Conservation (phyloP, 1,140 invertebrate genomes). For the Sycobia sp. region DNA sequence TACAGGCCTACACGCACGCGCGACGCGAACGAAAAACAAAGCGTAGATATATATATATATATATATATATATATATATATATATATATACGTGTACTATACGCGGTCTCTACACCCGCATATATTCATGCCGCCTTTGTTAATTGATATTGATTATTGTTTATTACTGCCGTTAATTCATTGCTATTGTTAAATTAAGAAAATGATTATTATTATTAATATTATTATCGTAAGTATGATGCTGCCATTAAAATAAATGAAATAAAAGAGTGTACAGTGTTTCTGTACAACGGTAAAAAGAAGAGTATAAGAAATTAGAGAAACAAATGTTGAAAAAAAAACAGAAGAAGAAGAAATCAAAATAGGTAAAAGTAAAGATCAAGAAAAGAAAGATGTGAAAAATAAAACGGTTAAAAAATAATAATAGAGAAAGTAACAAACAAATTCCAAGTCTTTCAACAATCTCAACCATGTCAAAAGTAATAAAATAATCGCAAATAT, state of each 20-base stretch:
- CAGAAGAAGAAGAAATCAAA: too few relatives aligned
- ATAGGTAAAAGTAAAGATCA: conserved; percentile 44
- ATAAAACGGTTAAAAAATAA: conserved; percentile 54
- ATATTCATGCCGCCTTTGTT: conserved; percentile 24
- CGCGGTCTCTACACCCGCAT: neutral
- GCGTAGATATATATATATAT: too few relatives aligned
- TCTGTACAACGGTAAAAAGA: conserved; percentile 32
- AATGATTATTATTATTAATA: conserved; percentile 4
- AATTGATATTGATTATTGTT: conserved; percentile 32
- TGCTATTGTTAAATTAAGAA: conserved; percentile 23
- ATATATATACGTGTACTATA: too few relatives aligned
- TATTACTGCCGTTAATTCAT: conserved; percentile 35
- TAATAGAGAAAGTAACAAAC: conserved; percentile 58
- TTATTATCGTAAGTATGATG: conserved; percentile 34
- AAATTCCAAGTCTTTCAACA: conserved; percentile 59
- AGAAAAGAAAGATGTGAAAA: conserved; percentile 47
- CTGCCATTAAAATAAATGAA: conserved; percentile 52
- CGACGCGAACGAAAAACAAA: too few relatives aligned
- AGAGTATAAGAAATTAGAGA: conserved; percentile 28
- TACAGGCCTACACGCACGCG: too few relatives aligned
- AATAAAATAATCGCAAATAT: conserved; percentile 28
- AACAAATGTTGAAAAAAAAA: conserved; percentile 47
- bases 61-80: too few relatives aligned
- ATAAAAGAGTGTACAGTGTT: conserved; percentile 11
- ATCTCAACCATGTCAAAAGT: conserved; percentile 55